Base-by-base conservation (phyloP, 2,113 vertebrate species). In the Climacteris rufus region DNA sequence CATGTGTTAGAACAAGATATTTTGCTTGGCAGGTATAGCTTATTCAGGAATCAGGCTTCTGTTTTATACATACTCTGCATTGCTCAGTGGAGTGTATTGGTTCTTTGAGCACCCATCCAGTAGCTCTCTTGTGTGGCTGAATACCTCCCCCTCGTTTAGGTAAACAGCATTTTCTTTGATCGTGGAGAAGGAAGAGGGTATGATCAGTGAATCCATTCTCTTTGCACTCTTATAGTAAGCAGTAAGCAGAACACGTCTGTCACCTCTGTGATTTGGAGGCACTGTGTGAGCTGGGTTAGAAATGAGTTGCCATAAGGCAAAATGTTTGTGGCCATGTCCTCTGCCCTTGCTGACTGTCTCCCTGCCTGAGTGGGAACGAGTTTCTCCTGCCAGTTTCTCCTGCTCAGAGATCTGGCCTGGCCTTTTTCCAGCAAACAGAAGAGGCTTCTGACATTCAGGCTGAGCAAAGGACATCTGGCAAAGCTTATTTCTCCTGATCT, bases 11-110 rank as follows among this genome's bases (percentile, higher is more conserved):
- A 91, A 66, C 39, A 92, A 86, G 84, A 15, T 49, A 86, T 37
- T 86, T 90, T 80, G 45, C 71, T 88, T 95, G 83, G 83, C 69
- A 89, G 81, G 84, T 91, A 82, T 77, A 40, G 53, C 81, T 90
- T 87, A 69, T 80, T 94, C 64, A 87, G 81, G 81, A 91, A 75
- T 77, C 39, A 68, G 60, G 27, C 49, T 90, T 92, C 66, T 93
- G 45, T 92, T 95, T 85, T 39, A 17, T 37, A 42, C 14, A 39
- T 33, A 66, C 9, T 47, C 78, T 86, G 33, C 49, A 31, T 44
- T 39, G 63, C 78, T 93, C 68, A 78, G 0, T 5, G 89, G 72
- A 47, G 23, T 59, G 15, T 53, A 49, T 30, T 2, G 0, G 13
- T 78, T 84, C 71, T 53, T 90, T 28, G 54, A 80, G 57, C 47